phyloP scores from a whole-genome alignment of 2,888 invertebrate species.

The Hirudinaria manillensis region DNA sequence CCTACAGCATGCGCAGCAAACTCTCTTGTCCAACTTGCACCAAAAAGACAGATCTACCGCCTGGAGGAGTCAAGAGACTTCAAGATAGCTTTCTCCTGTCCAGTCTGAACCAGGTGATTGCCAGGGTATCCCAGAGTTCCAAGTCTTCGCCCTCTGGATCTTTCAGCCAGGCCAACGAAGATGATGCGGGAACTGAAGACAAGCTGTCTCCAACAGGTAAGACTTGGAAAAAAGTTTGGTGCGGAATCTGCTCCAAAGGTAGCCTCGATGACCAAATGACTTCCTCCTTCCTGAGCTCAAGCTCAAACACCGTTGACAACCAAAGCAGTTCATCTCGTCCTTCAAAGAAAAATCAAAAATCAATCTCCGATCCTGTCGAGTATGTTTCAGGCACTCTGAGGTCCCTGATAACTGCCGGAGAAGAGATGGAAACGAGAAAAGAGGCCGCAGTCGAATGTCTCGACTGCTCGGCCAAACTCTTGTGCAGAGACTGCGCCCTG shows the following conservation, averaged over 20 bases:
- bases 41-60: conserved; percentile 50
- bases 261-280: conserved; percentile 5
- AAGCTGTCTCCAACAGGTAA: not conserved
- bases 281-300: not conserved
- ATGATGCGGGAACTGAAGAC: not conserved
- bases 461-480: conserved; percentile 49
- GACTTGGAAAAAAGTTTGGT: not conserved
- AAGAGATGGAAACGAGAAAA: not conserved
- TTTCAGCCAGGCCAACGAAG: not conserved
- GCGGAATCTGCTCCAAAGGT: conserved; percentile 16
- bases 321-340: not conserved
- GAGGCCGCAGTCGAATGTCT: conserved; percentile 50
- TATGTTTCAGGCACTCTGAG: not conserved
- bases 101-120: conserved; percentile 47
- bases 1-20: conserved; percentile 43
- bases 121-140: not conserved
- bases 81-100: conserved; percentile 53
- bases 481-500: conserved; percentile 51
- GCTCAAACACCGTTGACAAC: not conserved
- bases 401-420: not conserved
- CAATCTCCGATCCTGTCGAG: not conserved
- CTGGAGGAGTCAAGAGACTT: conserved; percentile 49
- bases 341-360: not conserved
- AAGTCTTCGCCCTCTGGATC: conserved; percentile 14
- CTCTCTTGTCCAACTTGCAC: conserved; percentile 52